Base-by-base conservation (phyloP, 1,140 invertebrate genomes). In the Leptonema lineaticorne region DNA sequence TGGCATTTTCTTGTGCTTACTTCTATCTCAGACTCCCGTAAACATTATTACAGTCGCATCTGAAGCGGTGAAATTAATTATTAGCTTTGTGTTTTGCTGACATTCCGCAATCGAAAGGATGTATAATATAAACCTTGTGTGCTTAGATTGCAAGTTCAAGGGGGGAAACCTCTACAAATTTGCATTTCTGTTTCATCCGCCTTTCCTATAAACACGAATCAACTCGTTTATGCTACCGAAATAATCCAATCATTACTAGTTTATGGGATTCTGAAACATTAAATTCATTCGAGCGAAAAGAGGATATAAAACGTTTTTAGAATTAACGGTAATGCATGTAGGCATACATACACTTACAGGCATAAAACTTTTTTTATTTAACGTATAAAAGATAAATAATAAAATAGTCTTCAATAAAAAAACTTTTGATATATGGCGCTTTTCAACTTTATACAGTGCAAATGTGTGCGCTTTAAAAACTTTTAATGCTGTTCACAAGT, bases 1-100 rank as follows among this genome's bases (percentile, higher is more conserved):
- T 20, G 30, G 11, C 16, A 22, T 26, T 1, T 53, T 16, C 16
- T 4, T 53, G 11, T 53, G 30, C n/a, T 1, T 53, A 22, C 22
- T 53, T 53, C 37, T 41, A 14, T 16, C 37, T n/a, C n/a, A n/a
- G n/a, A 41, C 37, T 53, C n/a, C n/a, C n/a, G 59, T 45, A 24
- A 20, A 53, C 50, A 22, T 53, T 53, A 53, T 53, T 53, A 53
- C 27, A 53, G 18, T 14, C 50, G 59, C 33, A 16, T 62, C 45
- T 59, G 59, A 48, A 26, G 48, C 29, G 45, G 20, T 46, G 29
- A 58, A 57, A 66, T 66, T 66, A 66, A 66, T 66, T 66, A 66
- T 66, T 66, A 57, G 41, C 63, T 64, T 57, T 50, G 50, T 18
- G 27, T 30, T 56, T 45, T 56, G 64, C 64, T 58, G 64, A 56